phyloP scores from a whole-genome alignment of 2,888 invertebrate species.

The Leucozona laternaria region DNA sequence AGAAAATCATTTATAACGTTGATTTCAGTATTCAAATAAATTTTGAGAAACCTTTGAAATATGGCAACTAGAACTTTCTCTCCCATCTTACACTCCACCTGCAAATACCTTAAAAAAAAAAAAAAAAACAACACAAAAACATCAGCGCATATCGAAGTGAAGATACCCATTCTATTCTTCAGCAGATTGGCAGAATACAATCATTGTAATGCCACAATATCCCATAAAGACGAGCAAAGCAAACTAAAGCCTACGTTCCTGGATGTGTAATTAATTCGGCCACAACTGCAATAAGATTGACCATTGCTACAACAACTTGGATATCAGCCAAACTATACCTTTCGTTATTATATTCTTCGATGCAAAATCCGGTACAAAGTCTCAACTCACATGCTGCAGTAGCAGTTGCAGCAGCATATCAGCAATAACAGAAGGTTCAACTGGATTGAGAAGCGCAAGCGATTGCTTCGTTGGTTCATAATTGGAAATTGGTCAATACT shows the following conservation, averaged over 20 bases:
- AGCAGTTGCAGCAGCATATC: no score
- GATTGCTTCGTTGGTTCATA: conserved; percentile 64
- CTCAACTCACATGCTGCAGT: conserved; percentile 5
- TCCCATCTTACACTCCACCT: not conserved
- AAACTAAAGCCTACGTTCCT: conserved; percentile 46
- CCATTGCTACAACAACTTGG: conserved; percentile 72
- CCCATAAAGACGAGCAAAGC: conserved; percentile 13
- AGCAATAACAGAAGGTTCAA: not conserved
- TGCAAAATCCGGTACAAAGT: not conserved
- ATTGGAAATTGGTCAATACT: conserved; percentile 68
- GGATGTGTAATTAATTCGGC: conserved; percentile 71
- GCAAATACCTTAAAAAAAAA: no score
- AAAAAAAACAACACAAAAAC: not conserved
- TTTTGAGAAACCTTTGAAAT: not conserved
- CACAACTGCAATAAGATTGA: conserved; percentile 73
- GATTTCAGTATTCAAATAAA: not conserved
- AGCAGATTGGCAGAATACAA: conserved; percentile 5
- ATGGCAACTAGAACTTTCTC: no score
- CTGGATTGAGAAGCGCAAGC: not conserved
- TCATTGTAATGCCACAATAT: conserved; percentile 24
- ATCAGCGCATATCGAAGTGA: not conserved
- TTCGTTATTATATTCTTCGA: not conserved
- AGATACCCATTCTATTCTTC: not conserved
- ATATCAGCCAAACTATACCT: conserved; percentile 59
- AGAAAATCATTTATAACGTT: not conserved